These are phyloP conservation scores for Drosophila quadrilineata DNA, from an alignment of 1,140 invertebrate species.

Conservation along the genomic window DNA sequence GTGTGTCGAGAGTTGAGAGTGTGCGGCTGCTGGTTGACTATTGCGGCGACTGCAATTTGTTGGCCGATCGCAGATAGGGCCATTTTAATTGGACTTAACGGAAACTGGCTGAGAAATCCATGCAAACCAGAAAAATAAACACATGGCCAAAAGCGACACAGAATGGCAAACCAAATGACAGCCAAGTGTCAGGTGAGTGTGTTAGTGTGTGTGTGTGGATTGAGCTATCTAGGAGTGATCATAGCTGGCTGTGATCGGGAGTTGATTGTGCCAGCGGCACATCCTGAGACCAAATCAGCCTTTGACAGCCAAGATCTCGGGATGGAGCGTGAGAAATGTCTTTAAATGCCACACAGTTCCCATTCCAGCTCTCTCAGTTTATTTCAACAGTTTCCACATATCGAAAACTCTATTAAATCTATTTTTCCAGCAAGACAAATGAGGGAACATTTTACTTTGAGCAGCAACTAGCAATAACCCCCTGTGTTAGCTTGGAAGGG, in stretches of 20 bases:
- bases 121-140: constrained; percentile 43
- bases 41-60: constrained; percentile 38
- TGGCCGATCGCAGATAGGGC: constrained; percentile 65
- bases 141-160: too few species aligned
- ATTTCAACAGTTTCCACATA: not conserved
- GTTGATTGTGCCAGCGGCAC: constrained; percentile 50
- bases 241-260: constrained; percentile 46
- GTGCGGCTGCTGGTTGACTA: constrained; percentile 33
- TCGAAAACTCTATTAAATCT: not conserved
- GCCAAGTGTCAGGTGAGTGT: too few species aligned
- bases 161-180: too few species aligned
- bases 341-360: constrained; percentile 11
- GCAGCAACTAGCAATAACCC: too few species aligned
- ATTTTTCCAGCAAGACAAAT: constrained; percentile 6
- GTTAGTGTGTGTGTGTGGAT: constrained; percentile 19
- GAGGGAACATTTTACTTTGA: constrained; percentile 11
- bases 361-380: constrained; percentile 5
- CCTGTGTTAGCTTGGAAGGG: too few species aligned
- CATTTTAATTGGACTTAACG: constrained; percentile 71
- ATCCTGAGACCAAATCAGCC: constrained; percentile 46
- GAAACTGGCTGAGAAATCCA: constrained; percentile 59
- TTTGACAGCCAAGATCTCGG: constrained; percentile 41
- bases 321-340: constrained; percentile 63
- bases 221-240: constrained; percentile 44
- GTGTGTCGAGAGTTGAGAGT: not conserved